These are phyloP conservation scores for Castor canadensis DNA, from an alignment of 2,113 vertebrate species.

Conservation along the genomic window DNA sequence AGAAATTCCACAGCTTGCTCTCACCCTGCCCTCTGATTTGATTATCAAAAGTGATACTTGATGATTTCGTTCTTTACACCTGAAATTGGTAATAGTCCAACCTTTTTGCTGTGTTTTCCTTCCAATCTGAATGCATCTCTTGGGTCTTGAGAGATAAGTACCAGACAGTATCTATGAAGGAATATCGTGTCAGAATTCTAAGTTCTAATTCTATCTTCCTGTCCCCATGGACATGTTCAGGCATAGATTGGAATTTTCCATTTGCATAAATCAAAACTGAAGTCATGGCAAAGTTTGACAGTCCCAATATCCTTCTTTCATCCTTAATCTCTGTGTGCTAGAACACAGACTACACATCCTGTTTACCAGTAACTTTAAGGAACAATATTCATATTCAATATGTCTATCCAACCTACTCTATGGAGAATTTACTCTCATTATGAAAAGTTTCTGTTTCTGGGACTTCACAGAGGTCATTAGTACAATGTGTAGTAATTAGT, in stretches of 20 bases:
- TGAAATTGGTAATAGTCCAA: neutral
- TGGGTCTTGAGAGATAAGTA: neutral
- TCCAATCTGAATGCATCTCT: neutral
- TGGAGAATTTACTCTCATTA: neutral
- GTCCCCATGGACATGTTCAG: neutral
- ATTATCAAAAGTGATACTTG: conserved; percentile 28
- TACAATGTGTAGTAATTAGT: too few relatives aligned
- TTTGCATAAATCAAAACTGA: conserved; percentile 15
- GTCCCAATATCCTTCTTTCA: neutral
- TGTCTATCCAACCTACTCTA: neutral
- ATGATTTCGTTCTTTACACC: neutral
- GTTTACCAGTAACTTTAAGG: neutral
- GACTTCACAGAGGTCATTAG: neutral
- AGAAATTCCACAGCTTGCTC: conserved; percentile 11
- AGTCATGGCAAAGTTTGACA: neutral
- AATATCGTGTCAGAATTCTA: neutral
- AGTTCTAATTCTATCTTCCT: neutral
- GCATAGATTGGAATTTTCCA: neutral
- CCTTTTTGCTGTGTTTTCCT: neutral
- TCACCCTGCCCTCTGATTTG: conserved; percentile 36
- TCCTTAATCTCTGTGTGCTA: neutral
- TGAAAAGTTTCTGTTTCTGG: neutral
- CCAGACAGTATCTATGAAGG: neutral
- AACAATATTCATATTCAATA: neutral
- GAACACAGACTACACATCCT: neutral